Conservation (phyloP, 2,113 vertebrate species). For the Raphicerus campestris region DNA sequence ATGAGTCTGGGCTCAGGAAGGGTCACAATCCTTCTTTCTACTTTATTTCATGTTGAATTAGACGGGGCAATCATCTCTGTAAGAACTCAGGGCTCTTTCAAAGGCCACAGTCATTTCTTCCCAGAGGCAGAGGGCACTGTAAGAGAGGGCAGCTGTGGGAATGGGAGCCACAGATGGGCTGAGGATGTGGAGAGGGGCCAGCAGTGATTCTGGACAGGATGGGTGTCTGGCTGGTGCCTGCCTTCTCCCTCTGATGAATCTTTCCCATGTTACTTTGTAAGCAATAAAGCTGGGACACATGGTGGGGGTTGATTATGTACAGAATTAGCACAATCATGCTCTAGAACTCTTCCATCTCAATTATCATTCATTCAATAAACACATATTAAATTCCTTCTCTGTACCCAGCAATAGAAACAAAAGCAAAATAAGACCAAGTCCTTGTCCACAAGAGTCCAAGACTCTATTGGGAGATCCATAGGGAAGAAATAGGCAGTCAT, state of each 20-base stretch:
- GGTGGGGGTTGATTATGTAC: too few relatives aligned
- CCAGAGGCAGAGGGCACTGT: neutral
- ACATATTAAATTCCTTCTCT: neutral
- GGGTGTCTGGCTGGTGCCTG: neutral
- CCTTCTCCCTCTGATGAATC: neutral
- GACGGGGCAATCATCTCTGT: neutral
- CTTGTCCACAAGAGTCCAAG: neutral
- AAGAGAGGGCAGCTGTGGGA: neutral
- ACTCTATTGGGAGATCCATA: neutral
- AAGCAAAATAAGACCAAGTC: neutral
- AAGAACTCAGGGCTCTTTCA: neutral
- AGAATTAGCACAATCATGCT: neutral
- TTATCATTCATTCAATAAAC: neutral
- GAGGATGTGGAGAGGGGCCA: too few relatives aligned
- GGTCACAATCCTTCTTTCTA: neutral
- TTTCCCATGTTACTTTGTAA: neutral
- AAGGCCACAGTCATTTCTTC: neutral
- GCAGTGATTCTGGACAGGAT: neutral
- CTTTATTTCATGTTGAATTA: neutral
- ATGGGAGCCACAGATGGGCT: neutral
- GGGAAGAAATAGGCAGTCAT: neutral
- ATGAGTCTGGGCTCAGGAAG: neutral
- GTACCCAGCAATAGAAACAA: neutral
- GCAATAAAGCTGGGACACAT: accelerated
- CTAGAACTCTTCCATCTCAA: neutral